phyloP scores from a whole-genome alignment of 2,888 invertebrate species.

The Blastobasis adustella region DNA sequence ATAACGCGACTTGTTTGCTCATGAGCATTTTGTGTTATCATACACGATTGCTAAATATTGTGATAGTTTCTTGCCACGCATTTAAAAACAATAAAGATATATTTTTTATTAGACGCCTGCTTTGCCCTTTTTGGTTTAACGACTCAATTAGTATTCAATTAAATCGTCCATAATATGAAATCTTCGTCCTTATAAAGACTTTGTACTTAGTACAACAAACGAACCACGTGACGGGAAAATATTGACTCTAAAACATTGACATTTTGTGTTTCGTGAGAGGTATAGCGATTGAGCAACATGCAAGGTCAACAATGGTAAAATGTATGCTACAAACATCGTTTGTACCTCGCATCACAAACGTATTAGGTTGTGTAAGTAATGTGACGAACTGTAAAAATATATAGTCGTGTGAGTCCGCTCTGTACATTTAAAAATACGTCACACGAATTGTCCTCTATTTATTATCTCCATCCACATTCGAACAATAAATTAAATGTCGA shows the following conservation, averaged over 20 bases:
- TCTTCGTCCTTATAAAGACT: constrained; percentile 74
- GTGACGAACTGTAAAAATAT: constrained; percentile 40
- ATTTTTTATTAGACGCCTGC: constrained; percentile 40
- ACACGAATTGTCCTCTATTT: constrained; percentile 54
- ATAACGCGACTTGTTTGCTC: constrained; percentile 28
- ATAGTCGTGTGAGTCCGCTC: constrained; percentile 42
- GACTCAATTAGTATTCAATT: constrained; percentile 40
- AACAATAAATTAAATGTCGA: constrained; percentile 54
- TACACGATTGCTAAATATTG: constrained; percentile 47
- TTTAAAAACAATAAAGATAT: constrained; percentile 25
- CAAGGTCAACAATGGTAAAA: too few relatives aligned
- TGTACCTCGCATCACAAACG: constrained; percentile 45
- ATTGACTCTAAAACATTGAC: constrained; percentile 25
- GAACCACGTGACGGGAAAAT: constrained; percentile 37
- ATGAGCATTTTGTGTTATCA: constrained; percentile 35
- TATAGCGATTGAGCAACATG: constrained; percentile 19
- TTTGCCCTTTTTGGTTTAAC: constrained; percentile 30
- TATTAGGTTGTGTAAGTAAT: constrained; percentile 54
- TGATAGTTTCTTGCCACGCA: constrained; percentile 70
- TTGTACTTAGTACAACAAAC: constrained; percentile 61
- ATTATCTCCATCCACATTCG: constrained; percentile 68
- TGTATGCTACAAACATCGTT: constrained; percentile 16
- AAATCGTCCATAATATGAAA: constrained; percentile 66
- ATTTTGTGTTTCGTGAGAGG: constrained; percentile 28
- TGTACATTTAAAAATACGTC: constrained; percentile 38